These are phyloP conservation scores for Hyalella azteca DNA, from an alignment of 2,888 invertebrate genomes.

Conservation along the genomic window DNA sequence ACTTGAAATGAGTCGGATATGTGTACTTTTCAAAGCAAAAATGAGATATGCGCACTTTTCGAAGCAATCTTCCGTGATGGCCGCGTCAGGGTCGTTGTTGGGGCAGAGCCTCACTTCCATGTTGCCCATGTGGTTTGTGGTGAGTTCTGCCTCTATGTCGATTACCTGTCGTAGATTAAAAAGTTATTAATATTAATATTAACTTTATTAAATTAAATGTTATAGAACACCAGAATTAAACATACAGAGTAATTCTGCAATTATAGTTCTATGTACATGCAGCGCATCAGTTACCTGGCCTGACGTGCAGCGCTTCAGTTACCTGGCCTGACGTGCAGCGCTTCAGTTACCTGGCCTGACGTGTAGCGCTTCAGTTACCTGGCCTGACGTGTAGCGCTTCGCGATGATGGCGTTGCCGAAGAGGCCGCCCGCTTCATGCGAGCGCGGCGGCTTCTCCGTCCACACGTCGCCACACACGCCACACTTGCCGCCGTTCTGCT, in stretches of 20 bases:
- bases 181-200: too few species aligned
- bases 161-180: conserved; percentile 71
- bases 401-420: conserved; percentile 85
- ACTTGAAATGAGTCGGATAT: too few species aligned
- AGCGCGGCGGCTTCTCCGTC: conserved; percentile 74
- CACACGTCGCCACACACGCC: conserved; percentile 90
- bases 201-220: too few species aligned
- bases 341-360: conserved; percentile 73
- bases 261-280: not conserved
- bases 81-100: conserved; percentile 78
- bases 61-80: conserved; percentile 83
- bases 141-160: conserved; percentile 83
- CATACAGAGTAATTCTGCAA: not conserved
- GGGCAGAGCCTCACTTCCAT: conserved; percentile 86
- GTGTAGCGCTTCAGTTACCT: conserved; percentile 66
- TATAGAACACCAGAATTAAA: too few species aligned
- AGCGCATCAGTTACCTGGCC: not conserved
- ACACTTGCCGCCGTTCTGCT: conserved; percentile 72
- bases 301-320: not conserved
- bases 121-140: conserved; percentile 86
- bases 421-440: conserved; percentile 86
- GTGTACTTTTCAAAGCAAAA: not conserved
- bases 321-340: not conserved
- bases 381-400: conserved; percentile 80
- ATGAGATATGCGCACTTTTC: conserved; percentile 68